These are phyloP conservation scores for Pseudomyrmex concolor DNA, from an alignment of 1,140 invertebrate genomes.

Conservation along the genomic window DNA sequence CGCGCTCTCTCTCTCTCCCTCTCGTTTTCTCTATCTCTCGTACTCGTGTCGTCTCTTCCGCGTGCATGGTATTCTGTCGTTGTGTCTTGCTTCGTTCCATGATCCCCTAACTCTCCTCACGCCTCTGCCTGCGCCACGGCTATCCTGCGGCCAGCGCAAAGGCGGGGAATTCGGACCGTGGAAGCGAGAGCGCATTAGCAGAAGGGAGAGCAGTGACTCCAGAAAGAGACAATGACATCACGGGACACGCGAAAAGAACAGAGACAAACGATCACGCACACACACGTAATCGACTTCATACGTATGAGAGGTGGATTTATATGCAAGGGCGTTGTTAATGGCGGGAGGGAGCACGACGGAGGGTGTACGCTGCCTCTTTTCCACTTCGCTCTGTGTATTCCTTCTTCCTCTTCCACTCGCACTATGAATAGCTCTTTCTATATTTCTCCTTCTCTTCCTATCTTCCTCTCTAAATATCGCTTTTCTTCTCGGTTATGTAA, in stretches of 20 bases:
- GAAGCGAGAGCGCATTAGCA: conserved; percentile 56
- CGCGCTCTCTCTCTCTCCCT: conserved; percentile 29
- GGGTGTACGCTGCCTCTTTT: conserved; percentile 66
- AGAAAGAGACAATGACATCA: conserved; percentile 54
- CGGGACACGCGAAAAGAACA: conserved; percentile 66
- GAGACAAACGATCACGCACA: conserved; percentile 76
- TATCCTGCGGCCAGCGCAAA: conserved; percentile 78
- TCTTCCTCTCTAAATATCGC: conserved; percentile 17
- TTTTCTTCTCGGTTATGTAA: conserved; percentile 13
- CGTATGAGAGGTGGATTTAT: conserved; percentile 81
- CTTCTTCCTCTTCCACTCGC: conserved; percentile 38
- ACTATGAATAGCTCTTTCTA: conserved; percentile 9
- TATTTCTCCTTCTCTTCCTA: conserved; percentile 41
- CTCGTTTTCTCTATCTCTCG: conserved; percentile 22
- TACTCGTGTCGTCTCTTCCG: conserved; percentile 37
- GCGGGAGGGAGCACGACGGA: conserved; percentile 74
- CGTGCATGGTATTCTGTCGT: conserved; percentile 66
- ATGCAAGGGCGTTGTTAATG: conserved; percentile 85
- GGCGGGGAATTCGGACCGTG: conserved; percentile 77
- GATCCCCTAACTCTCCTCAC: conserved; percentile 70
- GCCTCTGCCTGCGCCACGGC: conserved; percentile 71
- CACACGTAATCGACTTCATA: conserved; percentile 50
- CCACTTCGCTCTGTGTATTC: conserved; percentile 41
- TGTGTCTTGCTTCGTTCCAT: conserved; percentile 83
- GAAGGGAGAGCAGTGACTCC: conserved; percentile 58